Base-by-base conservation (phyloP, 2,797 vertebrate species). In the Anabacerthia variegaticeps region DNA sequence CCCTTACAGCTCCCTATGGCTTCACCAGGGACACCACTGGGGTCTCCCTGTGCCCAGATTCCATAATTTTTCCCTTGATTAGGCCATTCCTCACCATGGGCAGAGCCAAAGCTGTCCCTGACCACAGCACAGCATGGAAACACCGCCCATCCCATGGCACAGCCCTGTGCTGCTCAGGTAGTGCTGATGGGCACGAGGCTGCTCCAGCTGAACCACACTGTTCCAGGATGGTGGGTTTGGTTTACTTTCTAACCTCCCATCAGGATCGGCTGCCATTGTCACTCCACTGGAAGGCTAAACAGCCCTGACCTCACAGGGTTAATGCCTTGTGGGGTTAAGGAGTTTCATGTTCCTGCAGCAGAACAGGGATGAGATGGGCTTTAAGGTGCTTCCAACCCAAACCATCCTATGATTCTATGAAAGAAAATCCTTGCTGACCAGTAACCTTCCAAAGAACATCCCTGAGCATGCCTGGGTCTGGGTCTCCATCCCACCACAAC, bases 1-100 rank as follows among this genome's bases (percentile, higher is more conserved):
- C 52, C 32, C 1, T 13, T 13, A 0, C 51, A 61, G 14, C 23
- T 71, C 68, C 32, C 48, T 1, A 0, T 3, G 41, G 39, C 32
- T 51, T 41, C 4, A 1, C 28, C 1, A 4, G 51, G 46, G 19
- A 9, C 1, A 2, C 2, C 6, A 1, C 23, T 3, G 2, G 28
- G 6, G 11, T 14, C 3, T 32, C 61, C 51, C 46, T 8, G n/a
- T 73, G 30, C 73, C 59, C 63, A 10, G 10, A 39, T 20, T 12
- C 41, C 0, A 3, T 17, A 12, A 1, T 48, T 46, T 21, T 44
- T 28, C 71, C 27, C 63, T 16, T 54, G 4, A 0, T 22, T 2
- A 17, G 61, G 28, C 81, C 11, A 10, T 41, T 52, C 63, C 44
- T 10, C 2, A 3, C 43, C 3, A 2, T 0, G 7, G 66, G 83